phyloP scores from a whole-genome alignment of 1,140 invertebrate species.

The Lepidurus couesii region DNA sequence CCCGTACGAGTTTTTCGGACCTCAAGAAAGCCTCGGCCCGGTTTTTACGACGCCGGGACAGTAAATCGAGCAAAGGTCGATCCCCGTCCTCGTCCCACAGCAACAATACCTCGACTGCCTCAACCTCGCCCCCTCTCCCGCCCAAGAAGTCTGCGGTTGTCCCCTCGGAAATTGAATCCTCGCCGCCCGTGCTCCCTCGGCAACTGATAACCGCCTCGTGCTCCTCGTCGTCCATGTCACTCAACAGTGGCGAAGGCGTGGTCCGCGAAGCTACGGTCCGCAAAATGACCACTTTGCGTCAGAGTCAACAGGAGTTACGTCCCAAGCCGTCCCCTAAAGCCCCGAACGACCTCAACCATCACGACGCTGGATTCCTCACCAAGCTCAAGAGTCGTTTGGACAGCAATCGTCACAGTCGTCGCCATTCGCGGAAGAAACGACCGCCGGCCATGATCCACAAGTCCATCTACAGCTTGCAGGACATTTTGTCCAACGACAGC shows the following conservation, averaged over 20 bases:
- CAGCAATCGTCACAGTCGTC: slow-evolving; percentile 10
- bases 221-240: not conserved
- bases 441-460: not conserved
- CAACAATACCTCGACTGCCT: slow-evolving; percentile 23
- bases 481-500: slow-evolving; percentile 1
- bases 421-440: slow-evolving; percentile 2
- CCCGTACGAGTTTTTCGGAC: slow-evolving; percentile 32
- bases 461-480: slow-evolving; percentile 14
- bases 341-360: not conserved
- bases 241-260: slow-evolving; percentile 27
- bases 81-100: slow-evolving; percentile 26
- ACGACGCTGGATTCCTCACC: not conserved
- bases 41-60: slow-evolving; percentile 26
- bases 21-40: slow-evolving; percentile 30
- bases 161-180: not conserved
- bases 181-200: slow-evolving; percentile 27
- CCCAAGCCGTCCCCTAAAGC: not conserved
- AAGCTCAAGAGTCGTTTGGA: slow-evolving; percentile 23
- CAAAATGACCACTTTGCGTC: slow-evolving; percentile 28
- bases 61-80: not conserved
- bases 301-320: slow-evolving; percentile 5
- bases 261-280: slow-evolving; percentile 31
- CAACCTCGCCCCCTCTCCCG: not conserved
- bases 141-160: not conserved
- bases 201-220: slow-evolving; percentile 24